Evolutionary conservation across 2,113 vertebrate species (phyloP).

Genomic region (Canis aureus): DNA sequence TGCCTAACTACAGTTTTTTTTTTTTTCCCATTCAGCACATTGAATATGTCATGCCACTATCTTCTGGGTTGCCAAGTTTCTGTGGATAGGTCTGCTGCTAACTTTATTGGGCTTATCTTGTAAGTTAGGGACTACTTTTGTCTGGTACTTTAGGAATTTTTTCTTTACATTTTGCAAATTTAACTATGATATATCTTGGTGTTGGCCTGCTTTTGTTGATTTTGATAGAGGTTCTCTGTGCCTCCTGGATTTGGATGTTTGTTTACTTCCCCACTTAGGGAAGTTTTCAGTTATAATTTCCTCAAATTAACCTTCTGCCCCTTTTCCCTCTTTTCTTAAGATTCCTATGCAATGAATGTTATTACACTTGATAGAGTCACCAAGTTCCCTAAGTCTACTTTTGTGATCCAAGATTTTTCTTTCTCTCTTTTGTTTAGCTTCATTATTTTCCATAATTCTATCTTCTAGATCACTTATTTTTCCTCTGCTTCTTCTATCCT

Average conservation of each 20-base stretch:
- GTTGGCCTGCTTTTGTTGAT: background rate
- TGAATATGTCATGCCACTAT: background rate
- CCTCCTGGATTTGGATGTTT: background rate
- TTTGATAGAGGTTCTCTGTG: background rate
- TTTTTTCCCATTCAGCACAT: background rate
- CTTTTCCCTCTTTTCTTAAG: background rate
- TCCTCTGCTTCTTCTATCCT: background rate
- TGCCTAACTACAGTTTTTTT: background rate
- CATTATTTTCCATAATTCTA: background rate
- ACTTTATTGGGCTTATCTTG: background rate
- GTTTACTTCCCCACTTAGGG: background rate
- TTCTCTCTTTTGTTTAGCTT: background rate
- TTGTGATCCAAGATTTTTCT: background rate
- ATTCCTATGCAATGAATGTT: background rate
- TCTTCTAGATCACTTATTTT: background rate
- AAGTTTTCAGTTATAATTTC: background rate
- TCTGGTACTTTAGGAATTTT: background rate
- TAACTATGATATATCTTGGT: background rate
- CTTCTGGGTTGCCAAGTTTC: background rate
- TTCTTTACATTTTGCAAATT: background rate
- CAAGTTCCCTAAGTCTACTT: background rate
- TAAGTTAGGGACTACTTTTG: background rate
- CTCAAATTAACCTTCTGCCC: background rate
- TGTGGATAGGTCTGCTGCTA: background rate
- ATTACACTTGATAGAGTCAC: background rate